Conservation (phyloP, 2,888 invertebrate genomes). For the Lasioglossum pauxillum region DNA sequence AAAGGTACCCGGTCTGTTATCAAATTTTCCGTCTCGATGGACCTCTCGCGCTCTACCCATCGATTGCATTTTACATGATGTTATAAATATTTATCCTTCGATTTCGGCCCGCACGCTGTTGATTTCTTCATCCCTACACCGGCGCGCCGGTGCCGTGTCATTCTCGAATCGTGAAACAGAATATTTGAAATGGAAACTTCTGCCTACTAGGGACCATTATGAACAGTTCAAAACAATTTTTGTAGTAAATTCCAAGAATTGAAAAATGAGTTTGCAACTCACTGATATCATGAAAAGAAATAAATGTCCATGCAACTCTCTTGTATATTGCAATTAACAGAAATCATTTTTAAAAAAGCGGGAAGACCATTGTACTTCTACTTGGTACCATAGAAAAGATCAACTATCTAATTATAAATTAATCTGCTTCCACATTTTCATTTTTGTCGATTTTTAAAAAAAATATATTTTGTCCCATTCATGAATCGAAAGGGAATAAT, state of each 20-base stretch:
- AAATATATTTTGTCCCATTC: neutral
- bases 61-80: neutral
- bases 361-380: neutral
- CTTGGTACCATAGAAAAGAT: neutral
- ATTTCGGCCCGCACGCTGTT: neutral
- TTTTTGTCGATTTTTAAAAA: neutral
- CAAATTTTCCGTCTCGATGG: constrained; percentile 35
- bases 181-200: neutral
- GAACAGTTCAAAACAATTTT: neutral
- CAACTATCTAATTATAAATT: neutral
- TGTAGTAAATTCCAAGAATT: neutral
- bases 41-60: neutral
- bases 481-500: neutral
- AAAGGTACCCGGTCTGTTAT: constrained; percentile 10
- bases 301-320: too few species aligned
- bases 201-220: neutral
- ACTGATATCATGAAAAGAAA: too few species aligned
- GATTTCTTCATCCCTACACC: neutral
- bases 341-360: neutral
- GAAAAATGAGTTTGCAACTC: neutral
- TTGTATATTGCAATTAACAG: neutral
- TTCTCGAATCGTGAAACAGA: neutral
- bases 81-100: neutral
- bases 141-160: neutral
- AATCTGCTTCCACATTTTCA: neutral